Conservation (phyloP, 1,140 invertebrate genomes). For the Cotesia typhae region DNA sequence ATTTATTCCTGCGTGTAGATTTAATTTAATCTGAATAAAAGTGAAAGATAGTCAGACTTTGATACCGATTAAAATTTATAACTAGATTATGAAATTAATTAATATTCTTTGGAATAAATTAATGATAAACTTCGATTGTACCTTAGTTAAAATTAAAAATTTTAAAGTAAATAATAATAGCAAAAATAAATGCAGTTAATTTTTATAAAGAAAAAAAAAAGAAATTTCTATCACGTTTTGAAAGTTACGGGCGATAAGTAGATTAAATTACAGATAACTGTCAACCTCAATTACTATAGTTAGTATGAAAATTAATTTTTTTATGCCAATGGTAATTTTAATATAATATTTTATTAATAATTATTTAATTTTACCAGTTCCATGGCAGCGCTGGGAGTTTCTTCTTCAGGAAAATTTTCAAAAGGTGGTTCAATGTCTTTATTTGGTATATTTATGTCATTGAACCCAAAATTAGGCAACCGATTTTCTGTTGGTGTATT, state of each 20-base stretch:
- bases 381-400: conserved; percentile 59
- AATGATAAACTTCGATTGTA: too few species aligned
- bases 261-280: too few species aligned
- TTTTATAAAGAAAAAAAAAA: too few species aligned
- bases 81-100: background rate
- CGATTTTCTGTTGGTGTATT: background rate
- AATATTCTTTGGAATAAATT: too few species aligned
- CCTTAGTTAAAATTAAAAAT: too few species aligned
- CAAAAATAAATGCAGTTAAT: too few species aligned
- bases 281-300: background rate
- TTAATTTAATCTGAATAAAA: conserved; percentile 4
- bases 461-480: conserved; percentile 22
- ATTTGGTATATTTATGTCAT: conserved; percentile 25
- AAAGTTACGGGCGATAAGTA: background rate
- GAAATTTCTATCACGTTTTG: too few species aligned
- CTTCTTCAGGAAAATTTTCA: conserved; percentile 44
- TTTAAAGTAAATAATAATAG: too few species aligned
- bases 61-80: conserved; percentile 1
- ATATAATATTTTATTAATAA: background rate
- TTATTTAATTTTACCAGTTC: conserved; percentile 50
- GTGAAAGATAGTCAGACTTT: background rate
- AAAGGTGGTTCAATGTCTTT: conserved; percentile 43
- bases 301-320: too few species aligned
- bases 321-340: background rate
- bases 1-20: too few species aligned